These are phyloP conservation scores for Crossaster papposus DNA, from an alignment of 53 echinoderm and acorn worm species.

Conservation along the genomic window DNA sequence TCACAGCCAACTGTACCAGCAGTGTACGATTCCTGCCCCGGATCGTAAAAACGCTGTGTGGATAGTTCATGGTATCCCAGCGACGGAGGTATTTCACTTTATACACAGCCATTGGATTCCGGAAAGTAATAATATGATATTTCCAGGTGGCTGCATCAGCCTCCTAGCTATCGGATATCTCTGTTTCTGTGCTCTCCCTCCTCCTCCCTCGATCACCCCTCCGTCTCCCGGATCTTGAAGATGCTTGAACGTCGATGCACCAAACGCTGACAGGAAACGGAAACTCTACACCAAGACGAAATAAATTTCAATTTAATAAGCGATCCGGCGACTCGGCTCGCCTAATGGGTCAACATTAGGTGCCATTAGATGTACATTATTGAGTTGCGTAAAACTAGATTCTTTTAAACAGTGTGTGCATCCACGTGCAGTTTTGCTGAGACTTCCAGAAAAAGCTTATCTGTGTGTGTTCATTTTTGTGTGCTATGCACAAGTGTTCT, in stretches of 20 bases:
- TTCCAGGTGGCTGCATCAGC: not conserved
- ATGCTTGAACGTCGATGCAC: not conserved
- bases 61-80: not conserved
- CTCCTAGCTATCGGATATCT: not conserved
- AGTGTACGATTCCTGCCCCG: not conserved
- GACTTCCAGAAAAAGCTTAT: not conserved
- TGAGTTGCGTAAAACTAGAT: not conserved
- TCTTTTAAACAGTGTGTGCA: not conserved
- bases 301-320: slow-evolving; percentile 32
- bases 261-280: not conserved
- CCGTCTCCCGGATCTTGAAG: not conserved
- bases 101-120: not conserved
- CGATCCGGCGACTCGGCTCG: not conserved
- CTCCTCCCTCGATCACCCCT: not conserved
- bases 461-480: not conserved
- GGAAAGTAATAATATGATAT: not conserved
- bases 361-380: slow-evolving; percentile 17
- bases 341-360: slow-evolving; percentile 42
- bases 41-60: not conserved
- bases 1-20: not conserved
- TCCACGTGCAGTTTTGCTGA: not conserved
- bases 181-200: not conserved
- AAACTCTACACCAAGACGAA: not conserved
- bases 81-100: not conserved
- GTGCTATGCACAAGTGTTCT: no score